Evolutionary conservation across 1,140 invertebrate genomes (phyloP).

Genomic region (Cyclina sinensis): DNA sequence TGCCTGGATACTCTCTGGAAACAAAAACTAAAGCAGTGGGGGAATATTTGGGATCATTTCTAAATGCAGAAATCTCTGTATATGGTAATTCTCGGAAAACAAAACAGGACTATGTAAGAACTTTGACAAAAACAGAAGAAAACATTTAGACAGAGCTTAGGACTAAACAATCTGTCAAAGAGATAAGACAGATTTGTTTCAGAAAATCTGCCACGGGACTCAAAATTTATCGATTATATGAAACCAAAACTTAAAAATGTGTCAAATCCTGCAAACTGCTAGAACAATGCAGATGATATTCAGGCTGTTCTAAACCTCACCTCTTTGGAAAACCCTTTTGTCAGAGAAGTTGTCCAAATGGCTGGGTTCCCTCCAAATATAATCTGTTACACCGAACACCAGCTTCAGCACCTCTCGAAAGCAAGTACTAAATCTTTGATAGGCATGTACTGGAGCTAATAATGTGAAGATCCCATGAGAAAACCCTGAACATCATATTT

Average conservation of each 20-base stretch:
- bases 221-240: not conserved
- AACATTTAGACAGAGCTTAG: not conserved
- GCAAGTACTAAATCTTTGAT: constrained; percentile 18
- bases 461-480: too few relatives aligned
- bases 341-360: constrained; percentile 16
- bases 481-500: too few relatives aligned
- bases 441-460: constrained; percentile 13
- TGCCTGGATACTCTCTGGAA: not conserved
- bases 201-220: not conserved
- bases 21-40: not conserved
- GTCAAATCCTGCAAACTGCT: not conserved
- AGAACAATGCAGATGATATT: constrained; percentile 1
- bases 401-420: constrained; percentile 4
- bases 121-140: not conserved
- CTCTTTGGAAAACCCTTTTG: constrained; percentile 2
- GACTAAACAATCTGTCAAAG: not conserved
- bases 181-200: not conserved
- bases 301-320: constrained; percentile 11
- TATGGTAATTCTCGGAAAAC: constrained; percentile 1
- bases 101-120: not conserved
- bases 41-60: not conserved
- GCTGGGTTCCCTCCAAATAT: constrained; percentile 32
- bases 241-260: not conserved
- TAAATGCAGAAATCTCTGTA: too few relatives aligned
- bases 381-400: constrained; percentile 18